Conservation (phyloP, 2,797 vertebrate species). For the Poeciliopsis paucimaculata region DNA sequence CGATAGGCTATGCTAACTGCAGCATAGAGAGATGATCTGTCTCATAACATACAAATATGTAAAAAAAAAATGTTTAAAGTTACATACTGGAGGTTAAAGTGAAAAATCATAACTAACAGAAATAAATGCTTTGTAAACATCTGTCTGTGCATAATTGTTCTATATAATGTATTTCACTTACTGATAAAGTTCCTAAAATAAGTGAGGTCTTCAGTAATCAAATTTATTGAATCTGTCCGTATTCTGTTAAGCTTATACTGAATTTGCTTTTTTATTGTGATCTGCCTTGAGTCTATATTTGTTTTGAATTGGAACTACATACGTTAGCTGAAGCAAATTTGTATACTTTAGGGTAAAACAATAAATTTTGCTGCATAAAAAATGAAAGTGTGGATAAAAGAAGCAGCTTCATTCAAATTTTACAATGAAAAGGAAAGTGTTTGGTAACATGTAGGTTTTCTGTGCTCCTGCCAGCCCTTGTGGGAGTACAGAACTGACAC, state of each 20-base stretch:
- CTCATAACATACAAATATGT: too few species aligned
- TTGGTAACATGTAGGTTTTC: conserved; percentile 1
- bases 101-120: too few species aligned
- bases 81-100: too few species aligned
- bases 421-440: background rate
- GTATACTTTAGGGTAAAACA: background rate
- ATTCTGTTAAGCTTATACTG: background rate
- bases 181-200: too few species aligned
- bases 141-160: too few species aligned
- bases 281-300: background rate
- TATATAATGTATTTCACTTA: too few species aligned
- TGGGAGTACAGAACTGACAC: conserved; percentile 3
- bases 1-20: too few species aligned
- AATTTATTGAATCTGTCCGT: background rate
- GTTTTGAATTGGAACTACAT: background rate
- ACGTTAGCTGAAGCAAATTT: background rate
- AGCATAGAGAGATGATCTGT: too few species aligned
- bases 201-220: too few species aligned
- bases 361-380: background rate
- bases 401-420: background rate
- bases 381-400: background rate
- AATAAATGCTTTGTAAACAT: too few species aligned
- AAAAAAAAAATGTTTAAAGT: too few species aligned
- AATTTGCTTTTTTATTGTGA: background rate
- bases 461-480: conserved; percentile 3